Percentiles rank a stretch among this genome's conserved stretches.
Evolutionary conservation across 2,113 vertebrate genomes (phyloP).

Genomic region (Rhynchomys soricoides): DNA sequence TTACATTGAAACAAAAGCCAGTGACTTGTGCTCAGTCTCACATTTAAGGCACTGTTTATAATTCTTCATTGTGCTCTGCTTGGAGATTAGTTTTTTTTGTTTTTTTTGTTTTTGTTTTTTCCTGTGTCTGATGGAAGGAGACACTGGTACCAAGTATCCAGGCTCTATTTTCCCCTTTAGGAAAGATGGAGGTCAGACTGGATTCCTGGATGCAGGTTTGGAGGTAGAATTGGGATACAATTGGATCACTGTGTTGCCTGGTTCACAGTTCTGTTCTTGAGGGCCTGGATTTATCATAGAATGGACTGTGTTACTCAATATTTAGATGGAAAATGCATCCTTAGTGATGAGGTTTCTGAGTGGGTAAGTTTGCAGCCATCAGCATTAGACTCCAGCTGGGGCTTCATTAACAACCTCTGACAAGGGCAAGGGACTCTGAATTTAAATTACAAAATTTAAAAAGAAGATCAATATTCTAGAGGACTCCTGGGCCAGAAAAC

Average conservation of each 20-base stretch:
- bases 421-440: constrained; percentile 70
- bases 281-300: constrained; percentile 8
- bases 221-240: not conserved
- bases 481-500: constrained; percentile 64
- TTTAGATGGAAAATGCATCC: constrained; percentile 32
- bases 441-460: constrained; percentile 76
- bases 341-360: constrained; percentile 50
- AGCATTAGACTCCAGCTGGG: constrained; percentile 72
- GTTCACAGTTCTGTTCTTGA: not conserved
- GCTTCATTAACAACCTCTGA: constrained; percentile 74
- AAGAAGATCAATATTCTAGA: constrained; percentile 76
- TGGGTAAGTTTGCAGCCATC: constrained; percentile 56
- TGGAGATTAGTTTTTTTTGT: not conserved
- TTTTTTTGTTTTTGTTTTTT: not conserved
- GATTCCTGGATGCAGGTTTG: not conserved
- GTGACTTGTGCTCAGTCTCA: not conserved
- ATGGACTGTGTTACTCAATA: not conserved
- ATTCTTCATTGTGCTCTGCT: not conserved
- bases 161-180: not conserved
- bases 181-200: not conserved
- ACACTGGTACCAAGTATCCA: not conserved
- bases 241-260: not conserved
- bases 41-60: not conserved
- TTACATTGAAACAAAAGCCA: not conserved
- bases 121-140: not conserved